Evolutionary conservation across 2,888 invertebrate species (phyloP), one percentile per base, ranked within the genome.

Genomic region (Aleiodes testaceus): DNA sequence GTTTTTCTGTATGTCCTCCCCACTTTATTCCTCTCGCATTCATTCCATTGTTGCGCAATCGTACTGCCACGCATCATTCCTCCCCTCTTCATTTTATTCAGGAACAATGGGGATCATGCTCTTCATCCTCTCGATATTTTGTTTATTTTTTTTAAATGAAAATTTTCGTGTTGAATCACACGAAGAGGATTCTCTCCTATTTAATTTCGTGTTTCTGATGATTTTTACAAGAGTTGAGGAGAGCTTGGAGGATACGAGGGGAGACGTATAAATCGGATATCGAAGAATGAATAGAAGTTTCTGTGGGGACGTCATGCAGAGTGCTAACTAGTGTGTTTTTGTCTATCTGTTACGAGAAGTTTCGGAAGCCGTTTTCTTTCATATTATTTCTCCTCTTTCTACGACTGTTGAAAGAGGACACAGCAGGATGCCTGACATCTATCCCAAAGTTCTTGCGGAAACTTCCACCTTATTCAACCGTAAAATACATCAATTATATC

Each of bases 41-140:
- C 42, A 52, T 26, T 36, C 59, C 79, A 82, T 82, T 84, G 84
- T 84, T 82, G 78, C 79, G 82, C 79, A 82, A 83, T 80, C 74
- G 69, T 76, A 72, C 74, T 72, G 70, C 72, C 52, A 45, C 59
- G 72, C 53, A 70, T 70, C 68, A 69, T 73, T 68, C 66, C 47
- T 44, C 67, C n/a, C 20, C 20, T 53, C 53, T 50, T n/a, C 53
- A 49, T 55, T 36, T 52, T 55, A 61, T 50, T 18, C 47, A 68
- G 3, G 52, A 66, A 70, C 47, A 68, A 73, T 14, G 65, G 44
- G 36, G 65, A 70, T 70, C 65, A 63, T 52, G 50, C 50, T 52
- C 59, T 7, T 22, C 45, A 52, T 61, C 50, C 50, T 63, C 66
- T 50, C 66, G 61, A 44, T 53, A 61, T 67, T 52, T 42, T 66